These are phyloP conservation scores for Sclerurus mexicanus DNA, from an alignment of 2,113 vertebrate species.

Conservation along the genomic window DNA sequence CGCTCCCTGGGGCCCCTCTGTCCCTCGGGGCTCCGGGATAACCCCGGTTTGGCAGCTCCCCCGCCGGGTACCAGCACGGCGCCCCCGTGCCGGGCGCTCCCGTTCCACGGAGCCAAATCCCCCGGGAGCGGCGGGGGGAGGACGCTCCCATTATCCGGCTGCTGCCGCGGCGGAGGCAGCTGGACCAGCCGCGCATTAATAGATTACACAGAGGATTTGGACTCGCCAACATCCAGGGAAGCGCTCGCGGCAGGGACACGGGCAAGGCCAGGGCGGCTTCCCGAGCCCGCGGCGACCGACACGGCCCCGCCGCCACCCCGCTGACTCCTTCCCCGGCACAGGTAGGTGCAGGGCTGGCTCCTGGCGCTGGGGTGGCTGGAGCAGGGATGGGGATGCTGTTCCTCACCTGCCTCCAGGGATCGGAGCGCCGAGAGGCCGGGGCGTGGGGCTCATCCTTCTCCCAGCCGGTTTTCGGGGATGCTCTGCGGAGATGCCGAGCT, in stretches of 20 bases:
- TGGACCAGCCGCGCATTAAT: conserved; percentile 41
- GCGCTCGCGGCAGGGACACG: background rate
- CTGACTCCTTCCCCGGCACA: background rate
- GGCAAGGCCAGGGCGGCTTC: background rate
- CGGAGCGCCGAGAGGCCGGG: background rate
- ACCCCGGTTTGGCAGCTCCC: background rate
- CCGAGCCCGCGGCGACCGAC: background rate
- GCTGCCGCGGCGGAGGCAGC: conserved; percentile 23
- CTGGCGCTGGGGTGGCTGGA: background rate
- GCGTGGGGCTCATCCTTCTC: background rate
- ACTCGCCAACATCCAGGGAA: background rate
- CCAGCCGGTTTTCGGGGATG: background rate
- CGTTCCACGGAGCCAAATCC: conserved; percentile 38
- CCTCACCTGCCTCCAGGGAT: background rate
- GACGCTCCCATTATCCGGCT: background rate
- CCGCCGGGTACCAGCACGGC: background rate
- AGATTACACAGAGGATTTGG: conserved; percentile 61
- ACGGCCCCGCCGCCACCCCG: background rate
- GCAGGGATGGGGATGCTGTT: background rate
- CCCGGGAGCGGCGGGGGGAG: conserved; percentile 9
- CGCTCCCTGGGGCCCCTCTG: accelerated
- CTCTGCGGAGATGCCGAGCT: background rate
- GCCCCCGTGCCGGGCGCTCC: background rate
- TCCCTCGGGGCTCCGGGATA: background rate
- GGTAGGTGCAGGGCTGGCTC: background rate